Evolutionary conservation across 2,888 invertebrate genomes (phyloP).

Genomic region (Nephrotoma flavescens): DNA sequence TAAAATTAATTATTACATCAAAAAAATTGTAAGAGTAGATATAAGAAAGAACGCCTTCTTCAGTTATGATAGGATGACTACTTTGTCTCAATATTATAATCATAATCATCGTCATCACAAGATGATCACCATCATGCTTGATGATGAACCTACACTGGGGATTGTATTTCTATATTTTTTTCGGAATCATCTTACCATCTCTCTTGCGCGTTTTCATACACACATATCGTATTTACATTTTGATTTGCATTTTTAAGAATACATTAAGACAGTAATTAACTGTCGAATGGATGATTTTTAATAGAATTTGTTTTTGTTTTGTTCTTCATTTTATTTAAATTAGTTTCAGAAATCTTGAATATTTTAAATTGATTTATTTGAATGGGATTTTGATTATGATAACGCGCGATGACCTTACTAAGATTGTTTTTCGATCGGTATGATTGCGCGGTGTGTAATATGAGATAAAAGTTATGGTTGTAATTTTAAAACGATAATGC

Average conservation of each 20-base stretch:
- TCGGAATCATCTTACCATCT: not conserved
- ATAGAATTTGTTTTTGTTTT: not conserved
- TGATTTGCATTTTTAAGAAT: not conserved
- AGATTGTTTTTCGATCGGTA: not conserved
- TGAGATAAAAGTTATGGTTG: not conserved
- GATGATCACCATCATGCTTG: not conserved
- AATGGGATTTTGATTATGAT: not conserved
- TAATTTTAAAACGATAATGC: not conserved
- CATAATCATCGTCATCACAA: not conserved
- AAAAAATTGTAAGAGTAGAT: not conserved
- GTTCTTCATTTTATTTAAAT: not conserved
- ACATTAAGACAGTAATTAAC: not conserved
- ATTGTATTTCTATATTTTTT: not conserved
- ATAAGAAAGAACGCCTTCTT: not conserved
- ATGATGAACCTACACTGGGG: not conserved
- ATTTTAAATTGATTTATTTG: not conserved
- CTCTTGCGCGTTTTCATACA: not conserved
- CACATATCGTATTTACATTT: not conserved
- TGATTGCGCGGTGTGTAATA: not conserved
- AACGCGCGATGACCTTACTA: not conserved
- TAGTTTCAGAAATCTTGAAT: not conserved
- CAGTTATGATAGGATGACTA: not conserved
- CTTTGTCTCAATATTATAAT: not conserved
- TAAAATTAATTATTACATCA: not conserved
- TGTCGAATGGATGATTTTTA: not conserved